Evolutionary conservation across 2,888 invertebrate genomes (phyloP).

Genomic region (Pristionchus exspectatus): DNA sequence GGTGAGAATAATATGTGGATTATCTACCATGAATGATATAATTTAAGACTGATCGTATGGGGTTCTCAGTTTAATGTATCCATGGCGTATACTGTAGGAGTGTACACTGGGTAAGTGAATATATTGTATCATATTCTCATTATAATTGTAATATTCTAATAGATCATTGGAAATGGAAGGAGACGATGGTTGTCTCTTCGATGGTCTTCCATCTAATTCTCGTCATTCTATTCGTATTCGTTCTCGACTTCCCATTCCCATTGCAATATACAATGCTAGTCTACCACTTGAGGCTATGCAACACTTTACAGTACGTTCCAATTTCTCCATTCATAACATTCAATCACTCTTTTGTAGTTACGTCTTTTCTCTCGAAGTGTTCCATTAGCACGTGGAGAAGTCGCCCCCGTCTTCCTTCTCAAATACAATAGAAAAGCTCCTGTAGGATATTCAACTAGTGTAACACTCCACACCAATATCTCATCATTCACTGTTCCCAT

Average conservation of each 20-base stretch:
- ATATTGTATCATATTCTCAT: neutral
- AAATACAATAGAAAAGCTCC: conserved; percentile 69
- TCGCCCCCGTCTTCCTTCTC: conserved; percentile 69
- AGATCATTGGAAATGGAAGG: conserved; percentile 9
- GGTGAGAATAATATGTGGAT: neutral
- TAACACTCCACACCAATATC: conserved; percentile 85
- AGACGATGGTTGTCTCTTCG: conserved; percentile 50
- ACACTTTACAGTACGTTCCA: conserved; percentile 67
- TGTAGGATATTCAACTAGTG: neutral
- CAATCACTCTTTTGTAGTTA: conserved; percentile 56
- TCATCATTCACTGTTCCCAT: conserved; percentile 86
- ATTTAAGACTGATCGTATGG: neutral
- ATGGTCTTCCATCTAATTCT: conserved; percentile 81
- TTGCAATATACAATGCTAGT: conserved; percentile 87
- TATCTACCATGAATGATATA: neutral
- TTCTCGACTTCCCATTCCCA: conserved; percentile 87
- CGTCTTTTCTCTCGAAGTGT: conserved; percentile 64
- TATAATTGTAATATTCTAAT: neutral
- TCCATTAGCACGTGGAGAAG: conserved; percentile 66
- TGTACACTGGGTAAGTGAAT: conserved; percentile 49
- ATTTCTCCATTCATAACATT: neutral
- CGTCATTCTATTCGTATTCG: conserved; percentile 81
- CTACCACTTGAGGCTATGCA: conserved; percentile 83
- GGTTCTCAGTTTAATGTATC: conserved; percentile 29
- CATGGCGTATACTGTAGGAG: conserved; percentile 52